Conservation (phyloP, 2,113 vertebrate genomes). For the Eudyptes chrysolophus region DNA sequence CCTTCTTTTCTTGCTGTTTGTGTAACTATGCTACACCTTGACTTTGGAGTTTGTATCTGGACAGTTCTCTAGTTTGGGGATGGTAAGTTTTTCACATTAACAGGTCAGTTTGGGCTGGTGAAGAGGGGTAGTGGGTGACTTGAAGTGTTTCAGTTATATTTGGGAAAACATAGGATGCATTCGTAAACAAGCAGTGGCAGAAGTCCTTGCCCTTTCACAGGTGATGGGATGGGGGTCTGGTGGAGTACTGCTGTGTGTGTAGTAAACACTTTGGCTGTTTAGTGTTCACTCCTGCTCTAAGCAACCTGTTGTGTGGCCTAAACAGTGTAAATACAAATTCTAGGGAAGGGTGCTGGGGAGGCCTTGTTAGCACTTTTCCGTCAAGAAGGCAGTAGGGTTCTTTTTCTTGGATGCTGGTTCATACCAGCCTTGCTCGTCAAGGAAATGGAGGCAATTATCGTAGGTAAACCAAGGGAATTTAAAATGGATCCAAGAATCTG, state of each 20-base stretch:
- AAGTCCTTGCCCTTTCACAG: not conserved
- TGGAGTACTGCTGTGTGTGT: not conserved
- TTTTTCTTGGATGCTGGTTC: not conserved
- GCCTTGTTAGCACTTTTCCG: not conserved
- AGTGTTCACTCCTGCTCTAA: not conserved
- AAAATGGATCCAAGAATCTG: slow-evolving; percentile 18
- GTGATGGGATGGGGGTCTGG: not conserved
- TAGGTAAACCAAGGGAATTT: slow-evolving; percentile 1
- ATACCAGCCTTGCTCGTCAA: not conserved
- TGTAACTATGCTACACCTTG: not conserved
- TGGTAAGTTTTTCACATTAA: not conserved
- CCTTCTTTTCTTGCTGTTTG: not conserved
- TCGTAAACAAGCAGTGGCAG: not conserved
- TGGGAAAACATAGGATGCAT: not conserved
- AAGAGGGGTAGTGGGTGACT: not conserved
- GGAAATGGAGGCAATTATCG: not conserved
- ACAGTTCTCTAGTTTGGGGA: not conserved
- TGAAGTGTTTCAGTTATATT: not conserved
- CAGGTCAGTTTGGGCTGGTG: not conserved
- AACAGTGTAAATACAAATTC: not conserved
- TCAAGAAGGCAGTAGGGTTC: not conserved
- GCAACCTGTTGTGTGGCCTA: not conserved
- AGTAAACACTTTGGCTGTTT: not conserved
- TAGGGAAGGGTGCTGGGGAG: not conserved
- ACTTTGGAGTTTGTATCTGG: not conserved